Evolutionary conservation across 2,797 vertebrate genomes (phyloP), one percentile per base, ranked within the genome.

Genomic region (Hybognathus amarus): DNA sequence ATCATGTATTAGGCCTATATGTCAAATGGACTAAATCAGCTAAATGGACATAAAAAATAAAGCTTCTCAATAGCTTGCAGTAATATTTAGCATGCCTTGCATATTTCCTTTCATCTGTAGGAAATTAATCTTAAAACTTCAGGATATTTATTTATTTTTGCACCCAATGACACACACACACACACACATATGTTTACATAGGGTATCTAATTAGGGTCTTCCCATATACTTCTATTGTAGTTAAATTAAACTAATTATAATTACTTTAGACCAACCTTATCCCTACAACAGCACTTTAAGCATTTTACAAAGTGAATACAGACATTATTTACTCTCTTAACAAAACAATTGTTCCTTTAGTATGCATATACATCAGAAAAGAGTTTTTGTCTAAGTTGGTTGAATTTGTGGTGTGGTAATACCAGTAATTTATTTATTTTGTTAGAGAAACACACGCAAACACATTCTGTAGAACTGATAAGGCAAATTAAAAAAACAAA

Each of bases 401-500:
- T 38, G 15, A 77, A 78, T 20, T 11, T 79, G 27, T 78, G 17
- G n/a, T 5, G 45, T 47, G 4, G 38, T 63, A 30, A 63, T 17
- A 24, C 40, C 40, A 33, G 42, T 20, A 7, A 4, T 52, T 42
- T 67, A 33, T 33, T 33, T 6, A 36, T 2, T 30, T 83, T 66
- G 79, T 88, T n/a, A n/a, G n/a, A 6, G 80, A 84, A 38, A 84
- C 88, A 82, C 86, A 75, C 82, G 85, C 88, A 81, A 82, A 88
- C 86, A 73, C 91, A 92, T 93, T 91, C 93, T 93, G 91, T 79
- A 79, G 50, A 74, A 79, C 17, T 36, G 20, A 79, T 52, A 20
- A 79, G 67, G 67, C 66, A 63, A 71, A 61, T 73, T 17, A 63
- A 50, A 69, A 81, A 71, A 61, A 63, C 79, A 63, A 81, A 81